phyloP scores from a whole-genome alignment of 2,113 vertebrate species.

The Lates calcarifer region DNA sequence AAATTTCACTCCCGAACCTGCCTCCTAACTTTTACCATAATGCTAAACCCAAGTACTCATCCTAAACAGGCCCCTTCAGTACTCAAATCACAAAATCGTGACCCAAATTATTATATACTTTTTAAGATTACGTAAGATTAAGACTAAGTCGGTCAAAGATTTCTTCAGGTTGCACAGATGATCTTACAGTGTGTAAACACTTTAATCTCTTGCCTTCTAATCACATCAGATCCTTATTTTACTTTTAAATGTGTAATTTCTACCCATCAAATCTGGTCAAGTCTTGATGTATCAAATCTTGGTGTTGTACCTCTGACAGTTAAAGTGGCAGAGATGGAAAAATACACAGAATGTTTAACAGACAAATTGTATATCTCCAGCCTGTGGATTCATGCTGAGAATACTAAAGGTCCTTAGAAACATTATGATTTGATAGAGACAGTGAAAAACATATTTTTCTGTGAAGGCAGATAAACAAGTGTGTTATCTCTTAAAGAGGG shows the following conservation, averaged over 20 bases:
- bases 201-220: not conserved
- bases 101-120: not conserved
- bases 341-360: not conserved
- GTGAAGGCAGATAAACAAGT: slow-evolving; percentile 23
- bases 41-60: not conserved
- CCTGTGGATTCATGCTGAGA: not conserved
- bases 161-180: not conserved
- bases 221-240: not conserved
- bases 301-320: not conserved
- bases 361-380: not conserved
- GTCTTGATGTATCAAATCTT: not conserved
- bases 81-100: not conserved
- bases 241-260: not conserved
- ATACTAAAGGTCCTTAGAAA: not conserved
- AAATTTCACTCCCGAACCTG: too few species aligned
- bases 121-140: too few species aligned
- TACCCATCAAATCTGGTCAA: not conserved
- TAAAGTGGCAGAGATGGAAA: not conserved
- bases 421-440: not conserved
- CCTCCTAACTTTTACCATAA: too few species aligned
- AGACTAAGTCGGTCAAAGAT: not conserved
- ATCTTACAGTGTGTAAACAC: not conserved
- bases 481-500: slow-evolving; percentile 7
- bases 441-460: slow-evolving; percentile 3
- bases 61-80: not conserved